Evolutionary conservation across 2,797 vertebrate genomes (phyloP).

Genomic region (Artibeus jamaicensis): DNA sequence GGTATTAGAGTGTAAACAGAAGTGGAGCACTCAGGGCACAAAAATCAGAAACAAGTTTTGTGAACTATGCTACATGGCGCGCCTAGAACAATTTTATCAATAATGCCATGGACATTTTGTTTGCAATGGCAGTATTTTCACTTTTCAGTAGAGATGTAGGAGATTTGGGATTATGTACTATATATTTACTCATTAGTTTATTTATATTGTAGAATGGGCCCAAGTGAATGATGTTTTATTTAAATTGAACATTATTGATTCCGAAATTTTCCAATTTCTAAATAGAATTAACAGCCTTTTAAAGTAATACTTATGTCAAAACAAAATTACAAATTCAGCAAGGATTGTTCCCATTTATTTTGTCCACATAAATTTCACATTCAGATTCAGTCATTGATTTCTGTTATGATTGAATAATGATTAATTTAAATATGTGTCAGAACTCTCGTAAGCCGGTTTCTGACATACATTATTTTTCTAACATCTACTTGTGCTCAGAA

Average conservation of each 20-base stretch:
- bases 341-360: slow-evolving; percentile 36
- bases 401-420: slow-evolving; percentile 65
- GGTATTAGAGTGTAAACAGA: background rate
- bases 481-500: slow-evolving; percentile 67
- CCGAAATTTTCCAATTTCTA: slow-evolving; percentile 45
- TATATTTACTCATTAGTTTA: background rate
- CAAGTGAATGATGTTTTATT: slow-evolving; percentile 24
- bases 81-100: background rate
- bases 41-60: background rate
- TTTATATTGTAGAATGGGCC: background rate
- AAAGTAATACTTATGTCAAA: slow-evolving; percentile 42
- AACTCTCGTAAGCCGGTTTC: slow-evolving; percentile 49
- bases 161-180: background rate
- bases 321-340: slow-evolving; percentile 64
- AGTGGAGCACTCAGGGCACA: background rate
- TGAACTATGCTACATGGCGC: background rate
- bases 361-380: slow-evolving; percentile 47
- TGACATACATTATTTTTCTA: slow-evolving; percentile 45
- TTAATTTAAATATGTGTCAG: slow-evolving; percentile 50
- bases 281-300: slow-evolving; percentile 11
- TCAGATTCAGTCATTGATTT: slow-evolving; percentile 69
- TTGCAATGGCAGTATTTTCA: background rate
- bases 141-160: background rate
- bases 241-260: slow-evolving; percentile 13
- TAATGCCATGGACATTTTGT: background rate